Conservation (phyloP, 2,797 vertebrate species). For the Melanotaenia nigrans region DNA sequence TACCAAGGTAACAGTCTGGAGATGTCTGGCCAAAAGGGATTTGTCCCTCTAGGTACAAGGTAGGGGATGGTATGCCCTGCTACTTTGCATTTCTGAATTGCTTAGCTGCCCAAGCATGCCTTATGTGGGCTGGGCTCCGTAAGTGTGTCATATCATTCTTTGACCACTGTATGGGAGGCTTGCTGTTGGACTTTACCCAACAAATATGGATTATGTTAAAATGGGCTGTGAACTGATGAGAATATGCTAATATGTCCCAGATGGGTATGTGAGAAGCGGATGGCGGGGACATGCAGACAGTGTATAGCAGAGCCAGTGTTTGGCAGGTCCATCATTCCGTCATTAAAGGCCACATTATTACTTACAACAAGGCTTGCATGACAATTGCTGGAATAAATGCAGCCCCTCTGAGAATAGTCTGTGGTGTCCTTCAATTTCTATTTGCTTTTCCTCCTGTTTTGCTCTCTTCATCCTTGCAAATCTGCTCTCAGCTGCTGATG, state of each 20-base stretch:
- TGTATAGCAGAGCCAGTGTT: slow-evolving; percentile 93
- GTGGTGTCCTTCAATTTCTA: slow-evolving; percentile 80
- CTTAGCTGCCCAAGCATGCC: slow-evolving; percentile 97
- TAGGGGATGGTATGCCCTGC: slow-evolving; percentile 84
- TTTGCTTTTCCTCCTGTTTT: slow-evolving; percentile 58
- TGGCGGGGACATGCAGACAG: slow-evolving; percentile 90
- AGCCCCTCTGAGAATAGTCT: slow-evolving; percentile 82
- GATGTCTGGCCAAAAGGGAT: slow-evolving; percentile 93
- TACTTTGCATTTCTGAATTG: slow-evolving; percentile 98
- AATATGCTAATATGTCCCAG: slow-evolving; percentile 99
- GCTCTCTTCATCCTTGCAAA: slow-evolving; percentile 73
- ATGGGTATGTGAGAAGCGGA: slow-evolving; percentile 91
- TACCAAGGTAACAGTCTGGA: slow-evolving; percentile 85
- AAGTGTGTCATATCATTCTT: slow-evolving; percentile 93
- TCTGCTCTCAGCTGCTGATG: slow-evolving; percentile 69
- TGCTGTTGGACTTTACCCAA: slow-evolving; percentile 96
- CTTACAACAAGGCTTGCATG: slow-evolving; percentile 97
- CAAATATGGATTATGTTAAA: slow-evolving; percentile 99
- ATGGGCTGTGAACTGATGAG: slow-evolving; percentile 95
- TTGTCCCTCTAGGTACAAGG: slow-evolving; percentile 92
- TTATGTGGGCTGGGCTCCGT: slow-evolving; percentile 85
- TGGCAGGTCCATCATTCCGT: slow-evolving; percentile 99
- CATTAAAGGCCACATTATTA: slow-evolving; percentile 99
- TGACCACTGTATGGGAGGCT: slow-evolving; percentile 88
- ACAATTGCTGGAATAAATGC: slow-evolving; percentile 90